Conservation (phyloP, 2,888 invertebrate genomes). For the Reticulitermes lucifugus region DNA sequence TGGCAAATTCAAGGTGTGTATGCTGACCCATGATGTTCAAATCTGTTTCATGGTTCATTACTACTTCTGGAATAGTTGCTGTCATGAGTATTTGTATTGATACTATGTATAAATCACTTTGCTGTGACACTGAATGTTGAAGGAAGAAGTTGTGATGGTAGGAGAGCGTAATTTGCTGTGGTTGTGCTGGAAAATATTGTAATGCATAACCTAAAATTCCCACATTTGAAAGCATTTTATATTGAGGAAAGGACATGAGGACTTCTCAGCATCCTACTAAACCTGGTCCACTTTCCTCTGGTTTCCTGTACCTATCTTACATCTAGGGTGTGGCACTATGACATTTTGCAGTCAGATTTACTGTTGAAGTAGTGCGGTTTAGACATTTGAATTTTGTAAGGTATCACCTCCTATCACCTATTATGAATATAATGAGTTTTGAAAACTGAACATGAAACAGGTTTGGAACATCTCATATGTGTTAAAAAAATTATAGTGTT, state of each 20-base stretch:
- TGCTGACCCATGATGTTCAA: neutral
- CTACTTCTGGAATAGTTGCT: neutral
- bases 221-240: too few relatives aligned
- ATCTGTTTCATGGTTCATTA: slow-evolving; percentile 10
- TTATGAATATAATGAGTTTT: neutral
- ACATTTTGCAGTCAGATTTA: neutral
- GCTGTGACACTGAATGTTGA: neutral
- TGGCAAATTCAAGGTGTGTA: slow-evolving; percentile 10
- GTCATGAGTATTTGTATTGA: neutral
- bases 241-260: too few relatives aligned
- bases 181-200: neutral
- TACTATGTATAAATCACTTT: neutral
- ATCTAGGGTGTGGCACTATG: too few relatives aligned
- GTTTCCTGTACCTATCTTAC: too few relatives aligned
- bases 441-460: slow-evolving; percentile 8
- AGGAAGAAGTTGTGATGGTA: neutral
- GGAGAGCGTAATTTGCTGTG: neutral
- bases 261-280: too few relatives aligned
- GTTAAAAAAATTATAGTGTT: neutral
- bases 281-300: too few relatives aligned
- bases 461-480: neutral
- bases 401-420: neutral
- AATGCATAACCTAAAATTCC: too few relatives aligned
- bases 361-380: neutral
- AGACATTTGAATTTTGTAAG: neutral